These are phyloP conservation scores for Paratrypauchen microcephalus DNA, from an alignment of 2,797 vertebrate species.

Conservation along the genomic window DNA sequence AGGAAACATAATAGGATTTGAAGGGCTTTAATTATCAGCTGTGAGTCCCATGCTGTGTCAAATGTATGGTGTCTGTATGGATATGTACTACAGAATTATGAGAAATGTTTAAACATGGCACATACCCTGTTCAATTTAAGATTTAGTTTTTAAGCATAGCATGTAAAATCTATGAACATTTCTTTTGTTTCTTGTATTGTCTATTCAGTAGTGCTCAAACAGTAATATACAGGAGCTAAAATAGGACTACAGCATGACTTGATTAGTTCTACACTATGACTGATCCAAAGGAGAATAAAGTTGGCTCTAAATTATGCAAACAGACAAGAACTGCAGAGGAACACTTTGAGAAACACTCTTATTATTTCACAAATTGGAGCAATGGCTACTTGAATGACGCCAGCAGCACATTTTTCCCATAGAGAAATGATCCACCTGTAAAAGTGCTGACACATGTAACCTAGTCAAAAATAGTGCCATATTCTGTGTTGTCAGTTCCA, in stretches of 20 bases:
- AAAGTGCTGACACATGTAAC: constrained; percentile 9
- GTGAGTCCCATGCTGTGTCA: constrained; percentile 27
- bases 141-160: background rate
- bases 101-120: constrained; percentile 5
- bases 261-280: background rate
- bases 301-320: background rate
- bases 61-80: constrained; percentile 25
- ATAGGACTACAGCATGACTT: background rate
- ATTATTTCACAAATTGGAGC: constrained; percentile 1
- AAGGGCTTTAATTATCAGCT: constrained; percentile 63
- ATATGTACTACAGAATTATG: background rate
- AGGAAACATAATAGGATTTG: constrained; percentile 58
- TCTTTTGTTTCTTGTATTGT: background rate
- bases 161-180: background rate
- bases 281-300: background rate
- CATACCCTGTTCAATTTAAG: constrained; percentile 1
- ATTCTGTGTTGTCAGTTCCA: constrained; percentile 6
- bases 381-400: constrained; percentile 1
- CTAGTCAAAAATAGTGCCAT: background rate
- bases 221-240: background rate
- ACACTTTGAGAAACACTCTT: background rate
- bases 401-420: background rate
- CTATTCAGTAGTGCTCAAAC: background rate
- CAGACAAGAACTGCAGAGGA: background rate
- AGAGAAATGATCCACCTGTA: constrained; percentile 6